Conservation (phyloP, 2,888 invertebrate species). For the Spodoptera exigua region DNA sequence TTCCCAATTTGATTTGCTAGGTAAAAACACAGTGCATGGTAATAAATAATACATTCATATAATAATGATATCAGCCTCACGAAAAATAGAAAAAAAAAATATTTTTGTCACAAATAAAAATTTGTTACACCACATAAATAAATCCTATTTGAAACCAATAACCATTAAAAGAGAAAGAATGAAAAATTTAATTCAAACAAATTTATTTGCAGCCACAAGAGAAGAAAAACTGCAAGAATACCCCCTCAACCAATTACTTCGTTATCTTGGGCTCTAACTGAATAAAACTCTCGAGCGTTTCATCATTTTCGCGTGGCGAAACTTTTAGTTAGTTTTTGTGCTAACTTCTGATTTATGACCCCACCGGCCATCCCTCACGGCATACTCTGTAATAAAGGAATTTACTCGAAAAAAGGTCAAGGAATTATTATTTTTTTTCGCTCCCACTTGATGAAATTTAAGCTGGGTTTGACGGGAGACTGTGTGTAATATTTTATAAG, state of each 20-base stretch:
- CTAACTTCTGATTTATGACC: slow-evolving; percentile 84
- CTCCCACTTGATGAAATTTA: slow-evolving; percentile 68
- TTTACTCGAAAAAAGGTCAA: slow-evolving; percentile 75
- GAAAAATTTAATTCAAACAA: slow-evolving; percentile 33
- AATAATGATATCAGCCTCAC: too few species aligned
- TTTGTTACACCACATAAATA: too few species aligned
- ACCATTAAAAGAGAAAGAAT: slow-evolving; percentile 13
- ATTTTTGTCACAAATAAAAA: too few species aligned
- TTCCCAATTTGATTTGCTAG: too few species aligned
- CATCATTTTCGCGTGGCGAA: slow-evolving; percentile 83
- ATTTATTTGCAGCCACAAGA: slow-evolving; percentile 29
- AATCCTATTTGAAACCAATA: not conserved
- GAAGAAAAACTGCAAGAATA: slow-evolving; percentile 49
- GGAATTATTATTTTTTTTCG: slow-evolving; percentile 72
- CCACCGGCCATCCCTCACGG: slow-evolving; percentile 70
- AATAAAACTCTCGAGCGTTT: slow-evolving; percentile 82
- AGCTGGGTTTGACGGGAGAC: slow-evolving; percentile 59
- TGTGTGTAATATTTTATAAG: slow-evolving; percentile 59
- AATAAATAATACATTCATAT: too few species aligned
- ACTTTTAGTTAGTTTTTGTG: slow-evolving; percentile 86
- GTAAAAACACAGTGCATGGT: too few species aligned
- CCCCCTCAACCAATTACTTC: slow-evolving; percentile 77
- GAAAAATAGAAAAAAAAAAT: too few species aligned
- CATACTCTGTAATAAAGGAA: slow-evolving; percentile 79
- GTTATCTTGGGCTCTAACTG: slow-evolving; percentile 83